Base-by-base conservation (phyloP, 2,797 vertebrate species). In the Gila robusta region DNA sequence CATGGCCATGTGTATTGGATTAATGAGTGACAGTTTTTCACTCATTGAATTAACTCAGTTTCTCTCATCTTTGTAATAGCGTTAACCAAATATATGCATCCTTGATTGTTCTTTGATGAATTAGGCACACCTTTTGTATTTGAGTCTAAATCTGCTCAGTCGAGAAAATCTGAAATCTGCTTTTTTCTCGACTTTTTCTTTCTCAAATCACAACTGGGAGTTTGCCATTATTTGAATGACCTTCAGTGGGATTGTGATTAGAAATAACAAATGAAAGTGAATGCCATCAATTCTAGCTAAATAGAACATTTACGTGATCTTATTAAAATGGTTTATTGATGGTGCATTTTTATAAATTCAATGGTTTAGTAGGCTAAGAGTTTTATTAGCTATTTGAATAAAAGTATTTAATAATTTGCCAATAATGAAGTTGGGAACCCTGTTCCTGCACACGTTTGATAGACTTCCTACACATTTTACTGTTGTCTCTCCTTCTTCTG, bases 11-110 rank as follows among this genome's bases (percentile, higher is more conserved):
- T 73, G 39, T 26, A 37, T 67, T 80, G 66, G n/a, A 26, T 69
- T 84, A 78, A 52, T 54, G 19, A 69, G n/a, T 39, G 16, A 78
- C 35, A 44, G 59, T 77, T 69, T 32, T 41, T 56, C 44, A 54
- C 14, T 84, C 17, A 21, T 69, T 69, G 35, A 66, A 41, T 56
- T 56, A 70, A n/a, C 21, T 54, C 9, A 32, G 26, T 21, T 78
- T 35, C 35, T 59, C 56, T 83, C 39, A 44, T 84, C 44, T 78
- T 28, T 84, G 19, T 28, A 82, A 82, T 28, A 14, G 17, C 19
- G 10, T 67, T 64, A 62, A 59, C 5, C 23, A 21, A 21, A 41
- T 44, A 4, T 23, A 41, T 28, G 8, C 17, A 41, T 81, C 44
- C 28, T 26, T 70, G 66, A 37, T 35, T 19, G 5, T 10, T 32